phyloP scores from a whole-genome alignment of 2,113 vertebrate genomes.

The Ardeotis arabs region DNA sequence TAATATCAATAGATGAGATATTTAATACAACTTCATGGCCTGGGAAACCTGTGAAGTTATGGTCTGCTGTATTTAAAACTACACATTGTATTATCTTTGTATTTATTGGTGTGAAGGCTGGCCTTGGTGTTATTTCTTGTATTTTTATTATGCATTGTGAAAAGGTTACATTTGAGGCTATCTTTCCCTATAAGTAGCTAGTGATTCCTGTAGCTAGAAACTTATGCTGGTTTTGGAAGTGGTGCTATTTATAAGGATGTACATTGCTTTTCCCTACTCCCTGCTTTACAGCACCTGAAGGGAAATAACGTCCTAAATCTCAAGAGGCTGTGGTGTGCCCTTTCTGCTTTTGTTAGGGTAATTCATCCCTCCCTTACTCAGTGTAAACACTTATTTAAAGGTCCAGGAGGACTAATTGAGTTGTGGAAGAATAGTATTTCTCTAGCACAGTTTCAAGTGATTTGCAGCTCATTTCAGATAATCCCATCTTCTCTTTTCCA shows the following conservation, averaged over 20 bases:
- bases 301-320: conserved; percentile 59
- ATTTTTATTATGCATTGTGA: neutral
- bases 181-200: neutral
- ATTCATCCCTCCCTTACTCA: conserved; percentile 38
- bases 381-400: conserved; percentile 67
- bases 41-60: neutral
- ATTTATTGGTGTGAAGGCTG: neutral
- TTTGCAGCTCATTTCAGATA: conserved; percentile 57
- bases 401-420: conserved; percentile 67
- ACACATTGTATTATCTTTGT: neutral
- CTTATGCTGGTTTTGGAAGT: neutral
- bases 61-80: neutral
- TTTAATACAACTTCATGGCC: neutral
- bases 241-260: neutral
- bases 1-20: neutral
- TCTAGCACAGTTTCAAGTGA: conserved; percentile 63
- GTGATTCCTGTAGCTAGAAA: neutral
- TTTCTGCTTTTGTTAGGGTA: conserved; percentile 64
- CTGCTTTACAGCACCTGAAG: conserved; percentile 38
- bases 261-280: neutral
- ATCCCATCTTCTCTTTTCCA: conserved; percentile 22
- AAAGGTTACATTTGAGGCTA: neutral
- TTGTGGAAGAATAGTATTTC: conserved; percentile 64
- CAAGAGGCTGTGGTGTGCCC: conserved; percentile 38
- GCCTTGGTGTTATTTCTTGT: neutral